Base-by-base conservation (phyloP, 2,797 vertebrate genomes). In the Chelidonichthys spinosus region DNA sequence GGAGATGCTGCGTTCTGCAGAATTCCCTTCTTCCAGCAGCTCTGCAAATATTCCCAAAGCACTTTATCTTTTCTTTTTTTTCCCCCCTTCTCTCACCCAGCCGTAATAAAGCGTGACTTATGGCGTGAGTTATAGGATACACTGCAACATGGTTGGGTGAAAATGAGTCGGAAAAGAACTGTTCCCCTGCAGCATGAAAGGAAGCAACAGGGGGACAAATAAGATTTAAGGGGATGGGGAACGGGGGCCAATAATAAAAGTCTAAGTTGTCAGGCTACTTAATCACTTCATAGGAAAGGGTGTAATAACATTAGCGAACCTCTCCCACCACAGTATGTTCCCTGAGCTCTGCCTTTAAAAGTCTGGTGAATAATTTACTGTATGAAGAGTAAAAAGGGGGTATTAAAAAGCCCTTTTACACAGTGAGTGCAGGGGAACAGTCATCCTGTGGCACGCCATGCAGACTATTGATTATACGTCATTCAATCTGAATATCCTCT, bases 391-490 rank as follows among this genome's bases (percentile, higher is more conserved):
- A 78, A 77, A 6, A 77, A 6, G 47, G 65, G 25, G 80, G 74
- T 81, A 75, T 80, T 83, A 81, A 72, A 72, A 81, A 75, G 32
- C 6, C 61, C 53, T 72, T 25, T 89, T 65, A 61, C 75, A 75
- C 42, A 58, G 35, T 68, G 63, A 83, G 69, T 79, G 77, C 63
- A 73, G 44, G 55, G 65, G 76, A 82, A 65, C 62, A 69, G 78
- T 76, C 62, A 61, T 80, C 79, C 69, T 8, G 44, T 79, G 75
- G 82, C 74, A 43, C 46, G 44, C 61, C 56, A 85, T 75, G 81
- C 78, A 83, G 44, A 78, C 86, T 90, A 90, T 93, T 90, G 91
- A 94, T 91, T 89, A 81, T 82, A 65, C 69, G 77, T 86, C 80
- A 85, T 87, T 89, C 84, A 88, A 84, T 86, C 74, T 76, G 70